phyloP scores from a whole-genome alignment of 2,888 invertebrate genomes.

The Epirrhoe alternata region DNA sequence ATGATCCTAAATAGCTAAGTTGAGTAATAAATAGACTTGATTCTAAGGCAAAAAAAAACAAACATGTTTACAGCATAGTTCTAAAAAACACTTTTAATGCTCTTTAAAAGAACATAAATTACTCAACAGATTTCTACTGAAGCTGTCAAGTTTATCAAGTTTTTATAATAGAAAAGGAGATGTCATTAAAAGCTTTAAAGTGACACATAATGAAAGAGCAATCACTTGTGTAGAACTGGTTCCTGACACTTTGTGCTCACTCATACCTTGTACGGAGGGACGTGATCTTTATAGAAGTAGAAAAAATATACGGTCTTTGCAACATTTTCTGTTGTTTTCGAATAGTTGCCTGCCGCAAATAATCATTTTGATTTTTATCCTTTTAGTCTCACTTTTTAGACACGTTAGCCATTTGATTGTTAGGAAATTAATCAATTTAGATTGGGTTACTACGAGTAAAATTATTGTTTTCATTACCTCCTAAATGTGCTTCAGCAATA shows the following conservation, averaged over 20 bases:
- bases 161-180: constrained; percentile 18
- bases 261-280: constrained; percentile 29
- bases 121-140: constrained; percentile 17
- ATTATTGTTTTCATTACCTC: no score
- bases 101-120: not conserved
- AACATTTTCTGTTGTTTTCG: not conserved
- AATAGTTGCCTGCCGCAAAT: not conserved
- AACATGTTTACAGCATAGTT: no score
- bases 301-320: constrained; percentile 19
- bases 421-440: not conserved
- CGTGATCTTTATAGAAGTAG: constrained; percentile 26
- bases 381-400: not conserved
- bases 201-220: constrained; percentile 38
- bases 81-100: no score
- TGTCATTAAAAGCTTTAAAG: constrained; percentile 32
- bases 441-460: no score
- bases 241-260: constrained; percentile 30
- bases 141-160: constrained; percentile 9
- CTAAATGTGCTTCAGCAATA: no score
- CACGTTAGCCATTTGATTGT: not conserved
- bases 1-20: no score
- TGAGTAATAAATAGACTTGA: no score
- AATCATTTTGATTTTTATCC: not conserved
- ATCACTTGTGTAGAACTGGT: constrained; percentile 33
- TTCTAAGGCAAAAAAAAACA: no score